Percentiles rank a stretch among this genome's conserved stretches.
These are phyloP conservation scores for Hemitrygon akajei DNA, from an alignment of 2,797 vertebrate species.

Conservation along the genomic window DNA sequence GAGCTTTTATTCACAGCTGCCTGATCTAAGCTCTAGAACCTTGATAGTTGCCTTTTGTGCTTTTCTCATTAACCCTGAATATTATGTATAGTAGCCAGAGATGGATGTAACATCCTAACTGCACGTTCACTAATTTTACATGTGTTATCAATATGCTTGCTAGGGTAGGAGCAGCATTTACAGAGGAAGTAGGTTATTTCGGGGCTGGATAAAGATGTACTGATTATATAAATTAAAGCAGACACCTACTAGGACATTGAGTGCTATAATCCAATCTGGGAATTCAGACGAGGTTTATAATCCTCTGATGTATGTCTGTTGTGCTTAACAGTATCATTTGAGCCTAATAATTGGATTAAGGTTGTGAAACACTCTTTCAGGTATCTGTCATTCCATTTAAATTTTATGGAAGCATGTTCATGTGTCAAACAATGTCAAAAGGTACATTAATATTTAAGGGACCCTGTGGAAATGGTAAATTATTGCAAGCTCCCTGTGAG, in stretches of 20 bases:
- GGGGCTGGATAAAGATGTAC: not conserved
- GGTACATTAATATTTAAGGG: not conserved
- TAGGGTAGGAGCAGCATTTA: not conserved
- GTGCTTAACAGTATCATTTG: not conserved
- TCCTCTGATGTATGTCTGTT: conserved; percentile 11
- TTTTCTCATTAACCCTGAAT: not conserved
- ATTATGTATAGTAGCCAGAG: not conserved
- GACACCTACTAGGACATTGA: not conserved
- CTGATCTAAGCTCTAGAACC: not conserved
- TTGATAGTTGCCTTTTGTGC: not conserved
- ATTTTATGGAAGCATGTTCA: not conserved
- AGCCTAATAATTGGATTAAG: conserved; percentile 24
- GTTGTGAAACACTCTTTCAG: not conserved
- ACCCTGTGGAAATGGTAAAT: not conserved
- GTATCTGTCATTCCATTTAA: conserved; percentile 7
- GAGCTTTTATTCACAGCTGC: not conserved
- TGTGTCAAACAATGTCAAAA: not conserved
- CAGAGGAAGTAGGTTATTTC: not conserved
- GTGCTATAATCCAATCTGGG: conserved; percentile 29
- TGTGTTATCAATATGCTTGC: not conserved
- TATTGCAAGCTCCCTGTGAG: not conserved
- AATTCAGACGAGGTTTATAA: conserved; percentile 1
- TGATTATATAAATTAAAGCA: conserved; percentile 8
- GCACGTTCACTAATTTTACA: not conserved
- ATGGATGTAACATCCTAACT: not conserved